Base-by-base conservation (phyloP, 2,797 vertebrate species). In the Gymnothorax reevesii region DNA sequence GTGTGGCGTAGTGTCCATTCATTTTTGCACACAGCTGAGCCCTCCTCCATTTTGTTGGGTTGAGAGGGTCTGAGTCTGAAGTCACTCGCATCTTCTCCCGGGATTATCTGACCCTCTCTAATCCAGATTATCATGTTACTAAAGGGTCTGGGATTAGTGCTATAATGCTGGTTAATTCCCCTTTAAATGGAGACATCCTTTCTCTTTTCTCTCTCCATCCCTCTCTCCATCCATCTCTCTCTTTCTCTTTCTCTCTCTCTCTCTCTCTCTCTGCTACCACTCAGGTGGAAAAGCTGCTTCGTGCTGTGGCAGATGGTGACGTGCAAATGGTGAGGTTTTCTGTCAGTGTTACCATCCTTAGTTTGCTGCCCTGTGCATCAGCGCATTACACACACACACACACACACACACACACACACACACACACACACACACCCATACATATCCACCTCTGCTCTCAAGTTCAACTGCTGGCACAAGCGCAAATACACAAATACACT, bases 201-300 rank as follows among this genome's bases (percentile, higher is more conserved):
- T 90, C 82, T 77, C 87, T 88, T 89, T 89, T 86, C 87, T 91
- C 93, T 83, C 42, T 42, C 33, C n/a, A 10, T 57, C 79, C 57
- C 49, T 49, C 27, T 22, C 17, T 49, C 27, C n/a, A n/a, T n/a
- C n/a, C n/a, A n/a, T 7, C 15, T 79, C 49, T 13, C 33, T 42
- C 33, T 3, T 22, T 15, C 66, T 69, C n/a, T 20, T n/a, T 27
- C 66, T 22, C 4, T 13, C 55, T 5, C 17, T 62, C 1, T 55
- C 83, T 12, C 62, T 20, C 42, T 87, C 2, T 90, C 87, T 89
- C n/a, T 88, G 69, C 85, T 84, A 87, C 85, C 83, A 87, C 86
- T 80, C 89, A 99, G 98, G 97, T 99, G 92, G 98, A 99, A 93
- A 99, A 99, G 92, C 96, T 99, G 90, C 92, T 99, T 88, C 95